Evolutionary conservation across 2,888 invertebrate species (phyloP).

Genomic region (Calameuta idolon): DNA sequence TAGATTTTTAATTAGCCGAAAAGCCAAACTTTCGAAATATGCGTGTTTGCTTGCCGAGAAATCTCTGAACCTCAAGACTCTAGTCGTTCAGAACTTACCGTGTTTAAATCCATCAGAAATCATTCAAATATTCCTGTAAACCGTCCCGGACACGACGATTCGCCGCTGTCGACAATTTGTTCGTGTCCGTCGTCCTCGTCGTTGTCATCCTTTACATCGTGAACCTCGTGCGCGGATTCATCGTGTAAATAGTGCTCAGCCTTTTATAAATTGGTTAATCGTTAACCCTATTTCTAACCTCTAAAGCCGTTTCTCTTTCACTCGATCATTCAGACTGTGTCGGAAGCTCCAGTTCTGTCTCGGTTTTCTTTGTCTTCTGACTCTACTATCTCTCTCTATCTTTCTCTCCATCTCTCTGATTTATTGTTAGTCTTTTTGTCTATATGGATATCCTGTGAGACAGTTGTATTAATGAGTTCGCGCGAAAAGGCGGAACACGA

Average conservation of each 20-base stretch:
- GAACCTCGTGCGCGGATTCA: background rate
- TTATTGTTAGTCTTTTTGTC: background rate
- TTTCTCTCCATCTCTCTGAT: background rate
- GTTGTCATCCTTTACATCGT: background rate
- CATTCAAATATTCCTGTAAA: background rate
- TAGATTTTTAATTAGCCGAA: slow-evolving; percentile 47
- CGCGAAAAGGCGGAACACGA: background rate
- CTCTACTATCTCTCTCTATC: background rate
- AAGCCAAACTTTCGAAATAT: background rate
- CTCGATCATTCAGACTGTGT: background rate
- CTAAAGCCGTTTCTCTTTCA: background rate
- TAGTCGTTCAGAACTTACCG: background rate
- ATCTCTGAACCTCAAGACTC: background rate
- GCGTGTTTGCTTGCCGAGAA: background rate
- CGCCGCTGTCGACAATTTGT: background rate
- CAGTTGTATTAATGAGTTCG: background rate
- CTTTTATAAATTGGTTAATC: background rate
- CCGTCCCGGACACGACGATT: background rate
- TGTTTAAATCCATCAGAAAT: background rate
- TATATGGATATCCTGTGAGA: slow-evolving; percentile 7
- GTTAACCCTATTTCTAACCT: background rate
- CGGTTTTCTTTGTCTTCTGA: background rate
- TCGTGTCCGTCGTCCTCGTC: background rate
- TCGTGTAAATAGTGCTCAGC: background rate
- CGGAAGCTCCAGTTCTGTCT: background rate